These are phyloP conservation scores for Takifugu bimaculatus DNA, from an alignment of 2,113 vertebrate genomes.

Conservation along the genomic window DNA sequence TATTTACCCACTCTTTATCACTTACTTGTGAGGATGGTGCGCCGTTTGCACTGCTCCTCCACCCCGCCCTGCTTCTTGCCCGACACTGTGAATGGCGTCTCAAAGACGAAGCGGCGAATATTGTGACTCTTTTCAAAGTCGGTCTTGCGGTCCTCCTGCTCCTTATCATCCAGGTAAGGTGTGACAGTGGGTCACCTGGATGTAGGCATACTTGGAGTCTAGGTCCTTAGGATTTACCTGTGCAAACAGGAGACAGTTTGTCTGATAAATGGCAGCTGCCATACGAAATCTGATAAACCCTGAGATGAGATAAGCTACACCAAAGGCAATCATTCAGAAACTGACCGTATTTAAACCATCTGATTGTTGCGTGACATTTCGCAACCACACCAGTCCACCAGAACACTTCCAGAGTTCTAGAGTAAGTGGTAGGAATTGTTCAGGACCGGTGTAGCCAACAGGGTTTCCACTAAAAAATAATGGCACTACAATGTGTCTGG, in stretches of 20 bases:
- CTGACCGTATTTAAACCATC: too few species aligned
- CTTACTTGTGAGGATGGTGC: slow-evolving; percentile 90
- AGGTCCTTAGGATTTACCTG: slow-evolving; percentile 97
- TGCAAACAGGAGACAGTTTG: not conserved
- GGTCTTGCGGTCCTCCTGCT: slow-evolving; percentile 89
- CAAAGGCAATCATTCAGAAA: too few species aligned
- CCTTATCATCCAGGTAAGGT: slow-evolving; percentile 93
- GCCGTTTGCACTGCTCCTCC: slow-evolving; percentile 92
- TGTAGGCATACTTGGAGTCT: slow-evolving; percentile 94
- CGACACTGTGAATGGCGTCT: slow-evolving; percentile 91
- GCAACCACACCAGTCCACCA: too few species aligned
- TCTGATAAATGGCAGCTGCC: too few species aligned
- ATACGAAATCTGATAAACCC: too few species aligned
- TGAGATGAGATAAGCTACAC: too few species aligned
- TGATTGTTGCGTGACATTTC: too few species aligned
- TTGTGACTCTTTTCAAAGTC: slow-evolving; percentile 96
- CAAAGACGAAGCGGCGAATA: slow-evolving; percentile 94
- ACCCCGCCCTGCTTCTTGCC: slow-evolving; percentile 93
- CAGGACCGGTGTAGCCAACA: too few species aligned
- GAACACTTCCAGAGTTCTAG: too few species aligned
- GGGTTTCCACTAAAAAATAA: too few species aligned
- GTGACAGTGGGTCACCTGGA: slow-evolving; percentile 95
- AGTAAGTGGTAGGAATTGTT: too few species aligned
- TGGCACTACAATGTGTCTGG: too few species aligned
- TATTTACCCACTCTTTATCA: not conserved